Percentiles rank a stretch among this genome's conserved stretches.
Evolutionary conservation across 2,113 vertebrate genomes (phyloP).

Genomic region (Rafetus swinhoei): DNA sequence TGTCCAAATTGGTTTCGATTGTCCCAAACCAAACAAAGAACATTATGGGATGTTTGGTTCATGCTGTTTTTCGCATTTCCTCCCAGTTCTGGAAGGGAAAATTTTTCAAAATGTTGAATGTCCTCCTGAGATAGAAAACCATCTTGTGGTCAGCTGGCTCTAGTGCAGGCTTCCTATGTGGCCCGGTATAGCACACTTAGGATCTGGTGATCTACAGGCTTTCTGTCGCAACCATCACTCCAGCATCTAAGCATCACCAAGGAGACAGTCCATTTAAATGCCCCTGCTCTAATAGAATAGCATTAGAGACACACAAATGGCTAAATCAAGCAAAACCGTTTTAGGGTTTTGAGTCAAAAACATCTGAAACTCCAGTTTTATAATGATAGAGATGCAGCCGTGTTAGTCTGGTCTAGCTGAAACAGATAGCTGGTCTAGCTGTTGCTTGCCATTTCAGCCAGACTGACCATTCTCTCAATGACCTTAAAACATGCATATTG

Average conservation of each 20-base stretch:
- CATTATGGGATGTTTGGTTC: neutral
- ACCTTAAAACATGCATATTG: too few relatives aligned
- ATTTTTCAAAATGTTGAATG: neutral
- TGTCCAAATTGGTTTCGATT: neutral
- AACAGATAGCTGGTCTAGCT: too few relatives aligned
- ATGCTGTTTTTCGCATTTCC: neutral
- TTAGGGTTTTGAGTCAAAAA: neutral
- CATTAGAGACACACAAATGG: neutral
- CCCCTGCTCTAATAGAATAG: neutral
- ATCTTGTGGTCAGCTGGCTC: neutral
- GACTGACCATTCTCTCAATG: too few relatives aligned
- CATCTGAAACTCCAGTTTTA: neutral
- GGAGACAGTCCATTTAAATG: constrained; percentile 20
- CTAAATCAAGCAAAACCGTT: neutral
- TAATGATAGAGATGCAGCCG: too few relatives aligned
- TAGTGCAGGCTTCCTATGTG: fast-evolving
- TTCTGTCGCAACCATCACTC: constrained; percentile 23
- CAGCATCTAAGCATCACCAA: constrained; percentile 11
- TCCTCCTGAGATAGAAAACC: too few relatives aligned
- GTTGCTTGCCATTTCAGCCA: too few relatives aligned
- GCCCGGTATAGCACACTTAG: neutral
- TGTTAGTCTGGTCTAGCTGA: too few relatives aligned
- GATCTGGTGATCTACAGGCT: neutral
- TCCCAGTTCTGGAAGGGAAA: neutral
- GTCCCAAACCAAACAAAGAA: neutral